phyloP scores from a whole-genome alignment of 2,888 invertebrate species.

The Stenodema calcarata region DNA sequence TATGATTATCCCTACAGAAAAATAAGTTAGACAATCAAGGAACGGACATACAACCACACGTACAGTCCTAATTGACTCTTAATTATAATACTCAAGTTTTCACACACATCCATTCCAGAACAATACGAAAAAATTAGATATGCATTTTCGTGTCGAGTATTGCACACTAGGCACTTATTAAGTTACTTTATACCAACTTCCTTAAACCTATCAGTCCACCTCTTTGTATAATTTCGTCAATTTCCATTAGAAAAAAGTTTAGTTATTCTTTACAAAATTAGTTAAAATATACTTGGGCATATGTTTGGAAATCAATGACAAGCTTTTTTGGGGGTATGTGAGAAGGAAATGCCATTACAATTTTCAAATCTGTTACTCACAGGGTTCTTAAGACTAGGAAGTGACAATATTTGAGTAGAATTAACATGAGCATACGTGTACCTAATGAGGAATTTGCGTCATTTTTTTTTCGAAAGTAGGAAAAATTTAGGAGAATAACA shows the following conservation, averaged over 20 bases:
- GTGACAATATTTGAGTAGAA: too few species aligned
- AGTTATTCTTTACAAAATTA: neutral
- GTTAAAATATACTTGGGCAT: neutral
- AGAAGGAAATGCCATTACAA: neutral
- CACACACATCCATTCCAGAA: neutral
- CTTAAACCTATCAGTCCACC: slow-evolving; percentile 48
- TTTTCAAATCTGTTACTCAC: too few species aligned
- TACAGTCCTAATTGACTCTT: slow-evolving; percentile 36
- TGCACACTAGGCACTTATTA: slow-evolving; percentile 48
- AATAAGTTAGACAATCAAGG: neutral
- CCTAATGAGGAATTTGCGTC: too few species aligned
- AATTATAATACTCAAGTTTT: neutral
- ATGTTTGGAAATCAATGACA: neutral
- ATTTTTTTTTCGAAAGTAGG: too few species aligned
- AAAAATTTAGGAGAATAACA: too few species aligned
- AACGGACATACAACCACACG: neutral
- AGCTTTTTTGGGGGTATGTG: neutral
- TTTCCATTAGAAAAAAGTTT: neutral
- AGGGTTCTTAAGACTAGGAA: too few species aligned
- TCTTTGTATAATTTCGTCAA: neutral
- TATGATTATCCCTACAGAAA: slow-evolving; percentile 1
- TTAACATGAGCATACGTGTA: too few species aligned
- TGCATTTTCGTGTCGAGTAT: slow-evolving; percentile 43
- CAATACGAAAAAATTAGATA: slow-evolving; percentile 25
- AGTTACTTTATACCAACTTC: slow-evolving; percentile 41